Percentiles rank a stretch among this genome's conserved stretches.
Evolutionary conservation across 2,797 vertebrate genomes (phyloP).

Genomic region (Pyrocephalus nanus): DNA sequence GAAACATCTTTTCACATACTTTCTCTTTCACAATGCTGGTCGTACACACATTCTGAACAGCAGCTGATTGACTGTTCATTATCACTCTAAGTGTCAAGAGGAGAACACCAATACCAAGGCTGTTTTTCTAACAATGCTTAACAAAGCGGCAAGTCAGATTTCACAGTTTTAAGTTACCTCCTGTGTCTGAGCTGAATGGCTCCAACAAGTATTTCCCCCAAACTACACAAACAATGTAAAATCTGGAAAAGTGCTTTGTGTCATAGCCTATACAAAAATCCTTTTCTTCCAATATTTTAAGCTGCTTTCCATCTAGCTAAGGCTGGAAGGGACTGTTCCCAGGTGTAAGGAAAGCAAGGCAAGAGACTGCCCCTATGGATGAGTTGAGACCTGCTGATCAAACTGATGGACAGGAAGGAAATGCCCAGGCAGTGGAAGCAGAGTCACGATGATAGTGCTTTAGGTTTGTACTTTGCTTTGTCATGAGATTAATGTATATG

Average conservation of each 20-base stretch:
- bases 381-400: accelerated
- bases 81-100: not conserved
- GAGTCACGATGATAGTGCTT: not conserved
- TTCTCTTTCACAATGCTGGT: not conserved
- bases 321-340: not conserved
- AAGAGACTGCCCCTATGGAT: not conserved
- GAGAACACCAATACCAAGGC: not conserved
- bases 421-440: not conserved
- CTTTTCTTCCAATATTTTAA: not conserved
- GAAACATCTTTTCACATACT: not conserved
- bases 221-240: not conserved
- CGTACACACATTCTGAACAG: not conserved
- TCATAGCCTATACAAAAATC: not conserved
- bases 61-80: not conserved
- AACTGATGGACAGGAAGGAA: not conserved
- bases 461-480: not conserved
- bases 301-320: not conserved
- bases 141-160: not conserved
- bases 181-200: not conserved
- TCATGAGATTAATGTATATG: not conserved
- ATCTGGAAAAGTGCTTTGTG: not conserved
- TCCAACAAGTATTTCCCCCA: not conserved
- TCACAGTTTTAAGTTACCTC: not conserved
- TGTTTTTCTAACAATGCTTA: not conserved
- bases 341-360: not conserved